Evolutionary conservation across 2,888 invertebrate species (phyloP).

Genomic region (Chloromyia formosa): DNA sequence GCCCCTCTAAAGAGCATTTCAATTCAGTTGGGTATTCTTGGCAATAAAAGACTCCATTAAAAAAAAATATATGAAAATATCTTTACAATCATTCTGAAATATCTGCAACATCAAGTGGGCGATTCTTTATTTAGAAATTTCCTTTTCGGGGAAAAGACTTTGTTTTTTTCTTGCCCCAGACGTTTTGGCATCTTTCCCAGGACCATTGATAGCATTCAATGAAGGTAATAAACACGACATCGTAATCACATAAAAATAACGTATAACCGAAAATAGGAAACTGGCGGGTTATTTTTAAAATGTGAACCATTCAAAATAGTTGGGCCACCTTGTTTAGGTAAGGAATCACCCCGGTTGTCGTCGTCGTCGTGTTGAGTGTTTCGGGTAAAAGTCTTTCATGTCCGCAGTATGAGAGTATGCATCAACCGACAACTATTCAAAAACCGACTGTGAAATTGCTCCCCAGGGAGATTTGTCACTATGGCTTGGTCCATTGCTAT

Average conservation of each 20-base stretch:
- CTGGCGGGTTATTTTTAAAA: conserved; percentile 27
- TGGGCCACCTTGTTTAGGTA: conserved; percentile 42
- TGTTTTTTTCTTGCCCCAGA: not conserved
- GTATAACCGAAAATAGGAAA: conserved; percentile 20
- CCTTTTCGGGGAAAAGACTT: conserved; percentile 25
- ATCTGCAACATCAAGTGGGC: not conserved
- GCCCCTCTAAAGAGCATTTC: too few relatives aligned
- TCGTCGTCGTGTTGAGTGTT: not conserved
- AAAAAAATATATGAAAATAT: too few relatives aligned
- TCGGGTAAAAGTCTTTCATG: conserved; percentile 33
- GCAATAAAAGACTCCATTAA: too few relatives aligned
- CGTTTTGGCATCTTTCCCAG: conserved; percentile 33
- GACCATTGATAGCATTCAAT: conserved; percentile 35
- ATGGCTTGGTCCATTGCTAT: not conserved
- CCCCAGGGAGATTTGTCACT: conserved; percentile 15
- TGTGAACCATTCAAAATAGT: conserved; percentile 26
- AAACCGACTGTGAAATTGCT: conserved; percentile 20
- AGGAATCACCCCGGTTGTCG: conserved; percentile 35
- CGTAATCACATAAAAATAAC: conserved; percentile 33
- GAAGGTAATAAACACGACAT: conserved; percentile 20
- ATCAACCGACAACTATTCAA: not conserved
- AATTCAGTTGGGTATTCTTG: too few relatives aligned
- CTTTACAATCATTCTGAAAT: not conserved
- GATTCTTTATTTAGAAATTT: conserved; percentile 1
- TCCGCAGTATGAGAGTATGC: not conserved